Base-by-base conservation (phyloP, 2,888 invertebrate genomes). In the Papilio elwesi region DNA sequence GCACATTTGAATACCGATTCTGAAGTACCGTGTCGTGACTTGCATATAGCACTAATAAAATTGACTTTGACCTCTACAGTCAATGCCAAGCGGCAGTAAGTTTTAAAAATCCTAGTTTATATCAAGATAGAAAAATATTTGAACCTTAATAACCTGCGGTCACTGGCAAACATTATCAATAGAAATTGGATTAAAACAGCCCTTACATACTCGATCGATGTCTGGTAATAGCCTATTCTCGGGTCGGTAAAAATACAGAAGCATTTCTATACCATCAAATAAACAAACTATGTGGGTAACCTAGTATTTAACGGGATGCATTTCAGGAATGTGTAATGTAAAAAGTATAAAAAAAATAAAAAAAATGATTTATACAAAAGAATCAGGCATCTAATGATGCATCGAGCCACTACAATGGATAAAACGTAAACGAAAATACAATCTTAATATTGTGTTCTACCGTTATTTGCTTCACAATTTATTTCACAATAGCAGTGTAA, bases 401-500 rank as follows among this genome's bases (percentile, higher is more conserved):
- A 43, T 38, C 8, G 36, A 59, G 38, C 13, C 8, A 26, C 55
- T 57, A 13, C 26, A 55, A 43, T 26, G 13, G 13, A 38, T 15
- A 26, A 55, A 7, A n/a, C 38, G 43, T 65, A 51, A 51, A n/a
- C 16, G 36, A 65, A 65, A 49, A 36, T 63, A 63, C 12, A 16
- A 64, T 38, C 36, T 57, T 7, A 36, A 57, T 57, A 48, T 57
- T 68, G 48, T 57, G 15, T 57, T 51, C 59, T 47, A 43, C 13
- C 51, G 43, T 9, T 51, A 43, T 38, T 52, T 16, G 38, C 26
- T 15, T 12, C 7, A 26, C 63, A 70, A 70, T 70, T 53, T 63
- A 53, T 63, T 52, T 7, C 52, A 70, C 70, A 70, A 70, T 70
- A 63, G 63, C 26, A 26, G 16, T 70, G 63, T 63, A 70, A 70